These are phyloP conservation scores for Drosophila bunnanda DNA, from an alignment of 2,888 invertebrate species.

Conservation along the genomic window DNA sequence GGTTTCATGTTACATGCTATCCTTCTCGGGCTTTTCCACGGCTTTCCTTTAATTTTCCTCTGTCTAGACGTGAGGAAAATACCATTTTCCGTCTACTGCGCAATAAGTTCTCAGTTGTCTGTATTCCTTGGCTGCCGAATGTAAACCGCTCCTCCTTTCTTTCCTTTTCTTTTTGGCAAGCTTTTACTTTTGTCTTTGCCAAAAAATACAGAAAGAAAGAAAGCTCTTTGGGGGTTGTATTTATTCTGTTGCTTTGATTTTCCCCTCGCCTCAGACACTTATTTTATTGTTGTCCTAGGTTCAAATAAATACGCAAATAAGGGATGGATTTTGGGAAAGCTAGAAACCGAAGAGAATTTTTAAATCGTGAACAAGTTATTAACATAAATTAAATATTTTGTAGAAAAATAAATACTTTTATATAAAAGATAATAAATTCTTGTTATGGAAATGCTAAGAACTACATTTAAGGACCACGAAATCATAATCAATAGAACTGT, in stretches of 20 bases:
- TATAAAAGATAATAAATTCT: too few species aligned
- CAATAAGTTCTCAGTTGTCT: conserved; percentile 63
- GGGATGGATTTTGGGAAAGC: conserved; percentile 13
- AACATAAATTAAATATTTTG: too few species aligned
- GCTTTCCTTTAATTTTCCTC: conserved; percentile 4
- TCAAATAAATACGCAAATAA: conserved; percentile 11
- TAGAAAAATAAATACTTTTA: too few species aligned
- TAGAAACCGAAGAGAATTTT: too few species aligned
- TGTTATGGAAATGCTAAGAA: too few species aligned
- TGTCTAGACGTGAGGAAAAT: conserved; percentile 33
- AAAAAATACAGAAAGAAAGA: conserved; percentile 13
- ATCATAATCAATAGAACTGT: too few species aligned
- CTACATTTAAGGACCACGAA: too few species aligned
- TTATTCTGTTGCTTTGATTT: conserved; percentile 13
- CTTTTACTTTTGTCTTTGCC: conserved; percentile 29
- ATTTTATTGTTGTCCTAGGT: conserved; percentile 72
- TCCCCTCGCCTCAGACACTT: conserved; percentile 26
- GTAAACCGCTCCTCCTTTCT: background rate
- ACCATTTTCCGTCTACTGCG: conserved; percentile 49
- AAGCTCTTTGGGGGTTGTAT: conserved; percentile 52
- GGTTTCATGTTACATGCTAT: background rate
- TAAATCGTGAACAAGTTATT: too few species aligned
- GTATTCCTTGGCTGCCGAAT: conserved; percentile 11
- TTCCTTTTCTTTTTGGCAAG: conserved; percentile 10
- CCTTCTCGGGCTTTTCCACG: background rate